phyloP scores from a whole-genome alignment of 2,888 invertebrate species.

The Dexiosoma caninum region DNA sequence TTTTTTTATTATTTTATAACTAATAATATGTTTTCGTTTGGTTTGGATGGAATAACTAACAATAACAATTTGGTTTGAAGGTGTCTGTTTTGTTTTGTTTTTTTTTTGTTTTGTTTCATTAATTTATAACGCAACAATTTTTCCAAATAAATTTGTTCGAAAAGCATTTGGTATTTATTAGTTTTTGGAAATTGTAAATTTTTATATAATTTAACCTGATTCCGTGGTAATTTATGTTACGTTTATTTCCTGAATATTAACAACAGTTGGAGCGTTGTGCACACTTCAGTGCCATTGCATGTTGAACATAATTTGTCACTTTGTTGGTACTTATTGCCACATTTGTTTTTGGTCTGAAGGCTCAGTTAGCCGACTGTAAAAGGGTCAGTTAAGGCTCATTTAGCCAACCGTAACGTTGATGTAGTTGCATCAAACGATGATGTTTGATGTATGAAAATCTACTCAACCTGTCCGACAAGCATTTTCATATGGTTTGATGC shows the following conservation, averaged over 20 bases:
- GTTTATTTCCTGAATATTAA: constrained; percentile 4
- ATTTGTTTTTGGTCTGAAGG: no score
- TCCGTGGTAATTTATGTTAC: constrained; percentile 10
- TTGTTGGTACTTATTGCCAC: no score
- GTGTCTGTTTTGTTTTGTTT: background rate
- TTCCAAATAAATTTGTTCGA: background rate
- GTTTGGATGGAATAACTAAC: constrained; percentile 14
- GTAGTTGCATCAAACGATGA: no score
- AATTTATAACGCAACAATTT: background rate
- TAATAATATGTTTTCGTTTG: constrained; percentile 8
- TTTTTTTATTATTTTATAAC: constrained; percentile 30
- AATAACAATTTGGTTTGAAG: background rate
- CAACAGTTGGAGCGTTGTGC: background rate
- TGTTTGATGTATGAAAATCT: no score
- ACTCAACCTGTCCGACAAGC: no score
- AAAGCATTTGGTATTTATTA: constrained; percentile 17
- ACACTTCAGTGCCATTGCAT: no score
- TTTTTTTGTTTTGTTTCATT: no score
- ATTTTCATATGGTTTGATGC: no score
- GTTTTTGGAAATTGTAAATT: constrained; percentile 40
- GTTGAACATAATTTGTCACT: no score
- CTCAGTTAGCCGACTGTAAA: no score
- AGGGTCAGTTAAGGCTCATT: no score
- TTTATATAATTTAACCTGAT: constrained; percentile 20
- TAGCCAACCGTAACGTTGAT: no score